A percentile compares a stretch with the other conserved stretches of the same genome.
Evolutionary conservation across 2,113 vertebrate species (phyloP).

Genomic region (Hippocampus comes): DNA sequence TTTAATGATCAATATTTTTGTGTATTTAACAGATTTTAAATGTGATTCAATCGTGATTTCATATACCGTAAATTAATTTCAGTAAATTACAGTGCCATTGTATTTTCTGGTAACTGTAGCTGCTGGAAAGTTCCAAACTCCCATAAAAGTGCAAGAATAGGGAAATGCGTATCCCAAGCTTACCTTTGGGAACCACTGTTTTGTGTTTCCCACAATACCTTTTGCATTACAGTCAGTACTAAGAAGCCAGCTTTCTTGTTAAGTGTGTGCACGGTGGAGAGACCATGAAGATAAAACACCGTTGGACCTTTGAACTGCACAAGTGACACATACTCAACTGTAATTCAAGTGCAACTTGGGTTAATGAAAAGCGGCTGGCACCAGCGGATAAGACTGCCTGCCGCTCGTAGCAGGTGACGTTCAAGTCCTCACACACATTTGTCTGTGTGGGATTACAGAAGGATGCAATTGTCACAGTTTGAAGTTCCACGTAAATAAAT

Average conservation of each 20-base stretch:
- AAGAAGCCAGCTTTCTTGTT: not conserved
- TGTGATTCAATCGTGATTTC: too few species aligned
- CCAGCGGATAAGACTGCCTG: constrained; percentile 3
- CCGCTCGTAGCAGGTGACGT: constrained; percentile 4
- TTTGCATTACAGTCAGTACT: not conserved
- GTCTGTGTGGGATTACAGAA: constrained; percentile 1
- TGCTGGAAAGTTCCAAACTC: not conserved
- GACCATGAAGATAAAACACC: too few species aligned
- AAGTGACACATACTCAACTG: constrained; percentile 19
- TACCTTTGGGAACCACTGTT: not conserved
- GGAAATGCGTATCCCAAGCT: not conserved
- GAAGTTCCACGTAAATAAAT: constrained; percentile 9
- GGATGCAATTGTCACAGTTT: constrained; percentile 32
- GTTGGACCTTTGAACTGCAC: constrained; percentile 29
- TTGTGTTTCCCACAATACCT: not conserved
- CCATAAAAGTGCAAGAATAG: not conserved
- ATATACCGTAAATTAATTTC: too few species aligned
- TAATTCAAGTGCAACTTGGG: constrained; percentile 23
- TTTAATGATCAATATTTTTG: too few species aligned
- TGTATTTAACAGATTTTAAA: too few species aligned
- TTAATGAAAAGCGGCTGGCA: constrained; percentile 12
- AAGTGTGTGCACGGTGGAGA: not conserved
- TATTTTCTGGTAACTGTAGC: too few species aligned
- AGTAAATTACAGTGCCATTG: too few species aligned
- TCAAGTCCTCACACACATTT: not conserved